A percentile compares a stretch with the other conserved stretches of the same genome.
Conservation (phyloP, 2,797 vertebrate genomes). For the Adrianichthys oophorus region DNA sequence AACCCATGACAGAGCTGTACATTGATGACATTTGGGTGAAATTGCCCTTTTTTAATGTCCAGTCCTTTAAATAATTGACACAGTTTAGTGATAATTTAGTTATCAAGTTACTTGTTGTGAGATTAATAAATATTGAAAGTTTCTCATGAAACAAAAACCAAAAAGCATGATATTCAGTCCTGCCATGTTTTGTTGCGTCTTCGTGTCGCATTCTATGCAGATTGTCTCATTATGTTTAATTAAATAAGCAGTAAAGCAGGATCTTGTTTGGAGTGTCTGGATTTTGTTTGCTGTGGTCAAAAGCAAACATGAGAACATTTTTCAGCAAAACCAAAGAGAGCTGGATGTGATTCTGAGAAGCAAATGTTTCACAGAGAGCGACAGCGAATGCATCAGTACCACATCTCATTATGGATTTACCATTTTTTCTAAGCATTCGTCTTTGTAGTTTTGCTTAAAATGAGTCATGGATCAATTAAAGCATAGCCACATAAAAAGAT, state of each 20-base stretch:
- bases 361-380: neutral
- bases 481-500: neutral
- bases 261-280: neutral
- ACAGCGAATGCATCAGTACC: neutral
- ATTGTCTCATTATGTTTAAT: neutral
- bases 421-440: neutral
- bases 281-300: slow-evolving; percentile 31
- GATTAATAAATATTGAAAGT: too few relatives aligned
- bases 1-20: too few relatives aligned
- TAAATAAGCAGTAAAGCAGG: neutral
- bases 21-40: too few relatives aligned
- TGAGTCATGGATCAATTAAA: neutral
- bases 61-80: too few relatives aligned
- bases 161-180: neutral
- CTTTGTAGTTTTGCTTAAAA: too few relatives aligned
- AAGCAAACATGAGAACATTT: slow-evolving; percentile 17
- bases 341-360: neutral
- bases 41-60: too few relatives aligned
- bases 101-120: too few relatives aligned
- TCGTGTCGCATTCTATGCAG: neutral
- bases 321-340: neutral
- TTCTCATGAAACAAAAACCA: too few relatives aligned
- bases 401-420: slow-evolving; percentile 1
- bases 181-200: neutral
- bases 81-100: too few relatives aligned